These are phyloP conservation scores for Conopomorpha cramerella DNA, from an alignment of 1,140 invertebrate genomes.

Conservation along the genomic window DNA sequence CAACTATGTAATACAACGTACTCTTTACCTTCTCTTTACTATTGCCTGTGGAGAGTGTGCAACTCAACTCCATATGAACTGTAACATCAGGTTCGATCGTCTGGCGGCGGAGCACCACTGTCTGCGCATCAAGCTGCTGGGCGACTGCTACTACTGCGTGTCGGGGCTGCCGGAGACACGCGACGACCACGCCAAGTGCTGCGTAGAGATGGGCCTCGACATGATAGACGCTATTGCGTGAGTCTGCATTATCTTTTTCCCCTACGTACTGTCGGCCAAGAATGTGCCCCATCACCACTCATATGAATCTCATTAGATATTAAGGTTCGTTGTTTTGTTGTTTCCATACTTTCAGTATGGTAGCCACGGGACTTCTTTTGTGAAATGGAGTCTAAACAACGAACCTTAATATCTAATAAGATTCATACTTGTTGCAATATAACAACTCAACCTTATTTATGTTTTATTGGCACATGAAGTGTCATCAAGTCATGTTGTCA, in stretches of 20 bases:
- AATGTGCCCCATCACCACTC: neutral
- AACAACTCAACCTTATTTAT: no score
- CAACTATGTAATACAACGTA: no score
- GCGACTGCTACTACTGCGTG: constrained; percentile 96
- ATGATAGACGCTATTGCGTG: constrained; percentile 97
- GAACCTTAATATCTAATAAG: no score
- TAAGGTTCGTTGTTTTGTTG: no score
- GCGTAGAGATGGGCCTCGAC: constrained; percentile 94
- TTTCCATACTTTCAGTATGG: no score
- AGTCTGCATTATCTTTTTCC: constrained; percentile 49
- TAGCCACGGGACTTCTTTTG: neutral
- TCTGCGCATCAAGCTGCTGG: constrained; percentile 88
- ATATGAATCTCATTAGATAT: no score
- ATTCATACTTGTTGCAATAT: no score
- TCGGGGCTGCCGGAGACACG: constrained; percentile 86
- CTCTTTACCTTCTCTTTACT: no score
- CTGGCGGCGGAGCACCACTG: constrained; percentile 90
- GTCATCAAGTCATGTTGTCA: no score
- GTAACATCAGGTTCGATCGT: constrained; percentile 79
- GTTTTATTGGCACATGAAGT: no score
- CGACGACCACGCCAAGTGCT: constrained; percentile 90
- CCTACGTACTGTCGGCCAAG: neutral
- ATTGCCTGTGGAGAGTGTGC: neutral
- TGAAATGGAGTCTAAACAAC: no score
- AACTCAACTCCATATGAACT: neutral